These are phyloP conservation scores for Limnephilus auricula DNA, from an alignment of 2,888 invertebrate genomes.

Conservation along the genomic window DNA sequence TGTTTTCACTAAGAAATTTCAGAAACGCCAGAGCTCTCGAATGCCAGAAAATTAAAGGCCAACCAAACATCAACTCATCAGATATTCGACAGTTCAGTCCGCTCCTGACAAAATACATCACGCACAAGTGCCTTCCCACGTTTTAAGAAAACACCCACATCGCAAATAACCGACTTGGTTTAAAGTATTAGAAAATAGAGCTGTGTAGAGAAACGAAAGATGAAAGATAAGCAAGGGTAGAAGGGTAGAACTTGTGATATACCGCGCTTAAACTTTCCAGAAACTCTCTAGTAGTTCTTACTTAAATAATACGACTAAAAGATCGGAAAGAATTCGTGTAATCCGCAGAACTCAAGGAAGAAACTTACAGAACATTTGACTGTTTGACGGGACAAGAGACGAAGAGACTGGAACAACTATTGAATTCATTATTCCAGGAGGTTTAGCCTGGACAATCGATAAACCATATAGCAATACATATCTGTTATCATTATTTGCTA, in stretches of 20 bases:
- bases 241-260: not conserved
- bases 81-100: not conserved
- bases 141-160: not conserved
- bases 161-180: not conserved
- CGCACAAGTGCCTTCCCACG: not conserved
- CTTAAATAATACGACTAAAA: not conserved
- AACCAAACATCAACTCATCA: not conserved
- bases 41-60: too few species aligned
- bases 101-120: not conserved
- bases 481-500: too few species aligned
- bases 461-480: too few species aligned
- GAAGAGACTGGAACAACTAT: too few species aligned
- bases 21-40: too few species aligned
- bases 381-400: not conserved
- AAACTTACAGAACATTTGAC: not conserved
- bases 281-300: not conserved
- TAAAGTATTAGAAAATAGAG: not conserved
- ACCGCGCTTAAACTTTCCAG: not conserved
- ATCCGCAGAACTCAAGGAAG: not conserved
- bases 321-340: not conserved
- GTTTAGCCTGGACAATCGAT: too few species aligned
- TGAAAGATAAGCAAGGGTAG: not conserved
- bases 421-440: too few species aligned
- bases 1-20: too few species aligned
- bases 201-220: not conserved